phyloP scores from a whole-genome alignment of 2,888 invertebrate genomes.

The Deilephila elpenor region DNA sequence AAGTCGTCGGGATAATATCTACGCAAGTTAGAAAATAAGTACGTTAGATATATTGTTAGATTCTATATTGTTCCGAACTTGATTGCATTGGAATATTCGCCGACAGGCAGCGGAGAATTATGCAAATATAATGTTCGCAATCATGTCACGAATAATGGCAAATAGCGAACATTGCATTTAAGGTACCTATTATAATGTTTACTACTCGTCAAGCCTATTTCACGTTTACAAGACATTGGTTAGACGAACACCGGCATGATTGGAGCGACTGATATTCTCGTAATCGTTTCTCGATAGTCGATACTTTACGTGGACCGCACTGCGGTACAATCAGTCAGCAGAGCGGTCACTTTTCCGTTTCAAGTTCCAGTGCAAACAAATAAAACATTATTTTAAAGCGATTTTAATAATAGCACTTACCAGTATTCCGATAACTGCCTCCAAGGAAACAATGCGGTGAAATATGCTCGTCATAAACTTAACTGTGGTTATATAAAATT shows the following conservation, averaged over 20 bases:
- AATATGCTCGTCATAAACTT: slow-evolving; percentile 12
- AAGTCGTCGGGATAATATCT: neutral
- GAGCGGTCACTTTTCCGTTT: too few relatives aligned
- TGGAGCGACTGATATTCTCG: too few relatives aligned
- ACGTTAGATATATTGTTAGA: too few relatives aligned
- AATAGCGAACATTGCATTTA: neutral
- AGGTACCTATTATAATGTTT: neutral
- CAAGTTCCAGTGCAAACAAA: too few relatives aligned
- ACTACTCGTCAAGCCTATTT: neutral
- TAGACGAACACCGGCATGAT: too few relatives aligned
- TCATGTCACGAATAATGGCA: neutral
- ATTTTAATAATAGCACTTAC: neutral
- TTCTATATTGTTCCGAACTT: neutral
- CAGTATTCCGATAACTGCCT: neutral
- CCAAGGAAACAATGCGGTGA: neutral
- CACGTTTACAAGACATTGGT: slow-evolving; percentile 1
- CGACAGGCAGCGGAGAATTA: neutral
- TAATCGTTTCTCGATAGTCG: too few relatives aligned
- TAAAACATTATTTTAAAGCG: too few relatives aligned
- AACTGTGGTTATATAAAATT: slow-evolving; percentile 10
- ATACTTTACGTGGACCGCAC: too few relatives aligned
- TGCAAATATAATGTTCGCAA: slow-evolving; percentile 3
- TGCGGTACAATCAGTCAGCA: too few relatives aligned
- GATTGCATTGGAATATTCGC: neutral
- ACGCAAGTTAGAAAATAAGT: too few relatives aligned